A percentile compares a stretch with the other conserved stretches of the same genome.
Conservation (phyloP, 2,888 invertebrate genomes). For the Dexiosoma caninum region DNA sequence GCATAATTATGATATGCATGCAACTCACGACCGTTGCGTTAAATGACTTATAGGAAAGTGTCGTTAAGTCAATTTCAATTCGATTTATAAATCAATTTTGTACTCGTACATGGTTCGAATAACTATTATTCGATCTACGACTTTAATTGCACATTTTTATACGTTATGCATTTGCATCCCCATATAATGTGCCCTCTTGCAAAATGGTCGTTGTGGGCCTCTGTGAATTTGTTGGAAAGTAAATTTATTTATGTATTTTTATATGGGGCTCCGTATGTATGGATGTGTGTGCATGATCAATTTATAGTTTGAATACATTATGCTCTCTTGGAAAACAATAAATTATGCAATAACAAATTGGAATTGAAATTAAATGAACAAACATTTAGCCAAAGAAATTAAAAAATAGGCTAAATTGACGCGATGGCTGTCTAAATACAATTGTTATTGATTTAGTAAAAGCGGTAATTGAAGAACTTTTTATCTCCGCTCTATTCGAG, state of each 20-base stretch:
- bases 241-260: constrained; percentile 18
- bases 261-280: not conserved
- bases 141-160: constrained; percentile 31
- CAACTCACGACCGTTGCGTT: constrained; percentile 69
- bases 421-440: too few species aligned
- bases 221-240: not conserved
- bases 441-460: not conserved
- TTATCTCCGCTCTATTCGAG: too few species aligned
- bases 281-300: not conserved
- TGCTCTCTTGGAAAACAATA: constrained; percentile 34
- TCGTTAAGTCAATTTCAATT: constrained; percentile 70
- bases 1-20: constrained; percentile 75
- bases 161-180: not conserved
- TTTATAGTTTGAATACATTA: constrained; percentile 52
- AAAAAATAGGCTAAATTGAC: not conserved
- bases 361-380: constrained; percentile 20
- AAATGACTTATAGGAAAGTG: constrained; percentile 74
- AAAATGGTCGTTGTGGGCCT: not conserved
- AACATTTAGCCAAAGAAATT: not conserved
- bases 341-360: constrained; percentile 37
- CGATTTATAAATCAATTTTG: constrained; percentile 65
- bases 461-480: too few species aligned
- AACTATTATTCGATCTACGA: constrained; percentile 43
- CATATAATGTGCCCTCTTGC: not conserved
- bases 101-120: constrained; percentile 52